phyloP scores from a whole-genome alignment of 2,888 invertebrate genomes.

The Sycophila texana region DNA sequence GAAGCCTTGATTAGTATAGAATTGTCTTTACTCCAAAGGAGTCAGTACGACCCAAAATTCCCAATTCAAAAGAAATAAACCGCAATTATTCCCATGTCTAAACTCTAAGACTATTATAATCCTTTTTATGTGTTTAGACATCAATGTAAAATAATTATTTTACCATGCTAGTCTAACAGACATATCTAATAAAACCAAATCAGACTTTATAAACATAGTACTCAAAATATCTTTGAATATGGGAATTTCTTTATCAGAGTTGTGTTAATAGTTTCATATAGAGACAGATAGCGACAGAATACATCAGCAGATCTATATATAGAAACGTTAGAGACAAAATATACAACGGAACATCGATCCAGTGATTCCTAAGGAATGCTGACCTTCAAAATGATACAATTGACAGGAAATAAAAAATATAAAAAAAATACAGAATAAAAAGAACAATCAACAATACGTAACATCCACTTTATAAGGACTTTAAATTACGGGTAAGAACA shows the following conservation, averaged over 20 bases:
- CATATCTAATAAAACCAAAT: not conserved
- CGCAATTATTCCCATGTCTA: not conserved
- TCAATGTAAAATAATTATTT: conserved; percentile 15
- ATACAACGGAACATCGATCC: conserved; percentile 56
- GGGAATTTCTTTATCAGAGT: conserved; percentile 48
- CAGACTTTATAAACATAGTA: not conserved
- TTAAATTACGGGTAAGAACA: conserved; percentile 55
- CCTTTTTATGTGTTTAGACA: conserved; percentile 1
- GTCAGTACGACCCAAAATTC: conserved; percentile 36
- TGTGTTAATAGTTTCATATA: conserved; percentile 42
- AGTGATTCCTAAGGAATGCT: conserved; percentile 62
- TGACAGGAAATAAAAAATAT: conserved; percentile 38
- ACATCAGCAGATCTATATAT: conserved; percentile 55
- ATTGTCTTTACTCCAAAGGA: not conserved
- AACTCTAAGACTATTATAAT: conserved; percentile 26
- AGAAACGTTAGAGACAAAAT: conserved; percentile 52
- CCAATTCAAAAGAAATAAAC: conserved; percentile 37
- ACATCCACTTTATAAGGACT: conserved; percentile 52
- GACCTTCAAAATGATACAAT: conserved; percentile 50
- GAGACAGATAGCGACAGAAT: conserved; percentile 51
- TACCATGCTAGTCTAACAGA: conserved; percentile 38
- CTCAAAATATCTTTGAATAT: conserved; percentile 20
- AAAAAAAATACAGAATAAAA: conserved; percentile 54
- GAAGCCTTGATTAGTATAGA: conserved; percentile 7
- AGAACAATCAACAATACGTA: conserved; percentile 51